Base-by-base conservation (phyloP, 1,140 invertebrate species). In the Drosophila erecta region DNA sequence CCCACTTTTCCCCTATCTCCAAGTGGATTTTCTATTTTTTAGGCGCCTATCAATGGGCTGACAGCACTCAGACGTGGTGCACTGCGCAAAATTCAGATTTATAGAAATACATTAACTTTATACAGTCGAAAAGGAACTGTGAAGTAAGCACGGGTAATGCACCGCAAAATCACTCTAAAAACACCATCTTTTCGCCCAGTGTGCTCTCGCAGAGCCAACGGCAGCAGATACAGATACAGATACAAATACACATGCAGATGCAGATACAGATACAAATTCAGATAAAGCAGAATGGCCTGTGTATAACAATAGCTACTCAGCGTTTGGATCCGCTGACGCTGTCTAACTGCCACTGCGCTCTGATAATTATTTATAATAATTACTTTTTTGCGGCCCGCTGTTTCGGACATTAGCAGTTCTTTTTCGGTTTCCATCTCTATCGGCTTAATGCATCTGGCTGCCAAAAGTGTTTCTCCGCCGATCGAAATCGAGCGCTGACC, bases 321-420 rank as follows among this genome's bases (percentile, higher is more conserved):
- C 72, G 55, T 46, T 53, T 81, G 73, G 61, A 67, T 74, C 64
- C 55, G 62, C 40, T 57, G 57, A 50, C 67, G 50, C 64, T 55
- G 53, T 56, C 50, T 80, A 84, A 84, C 81, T 85, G 81, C 72
- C 81, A 87, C 75, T 86, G 79, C 83, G 84, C 83, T 86, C 83
- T 86, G 83, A 89, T 86, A 86, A 86, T 86, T 86, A 86, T 86
- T 83, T 83, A 86, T 87, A 83, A 85, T 86, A 85, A 85, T 85
- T 80, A 86, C 73, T 85, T 74, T 81, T 77, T 75, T 76, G 56
- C 53, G 58, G 71, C 62, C 81, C 51, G 83, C 83, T 83, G 75
- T 76, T 87, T 62, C 76, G 80, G 77, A 79, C 66, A 86, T 72
- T 79, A 77, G 50, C 72, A 71, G 73, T 60, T 69, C 60, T 65